Base-by-base conservation (phyloP, 2,797 vertebrate species). In the Borostomias antarcticus region DNA sequence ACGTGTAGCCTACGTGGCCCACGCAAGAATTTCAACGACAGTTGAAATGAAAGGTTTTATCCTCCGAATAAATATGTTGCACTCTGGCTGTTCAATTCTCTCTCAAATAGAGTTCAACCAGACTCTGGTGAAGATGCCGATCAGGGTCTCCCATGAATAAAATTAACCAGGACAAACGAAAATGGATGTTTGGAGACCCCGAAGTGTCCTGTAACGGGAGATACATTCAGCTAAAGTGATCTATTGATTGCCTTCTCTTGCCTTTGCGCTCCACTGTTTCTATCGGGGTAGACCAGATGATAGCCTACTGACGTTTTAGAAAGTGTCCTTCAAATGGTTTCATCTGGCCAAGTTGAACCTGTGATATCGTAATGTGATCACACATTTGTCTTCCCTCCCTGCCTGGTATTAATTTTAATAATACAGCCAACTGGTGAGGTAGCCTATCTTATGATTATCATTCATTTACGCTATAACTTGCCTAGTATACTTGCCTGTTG, bases 391-490 rank as follows among this genome's bases (percentile, higher is more conserved):
- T n/a, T n/a, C n/a, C n/a, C n/a, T n/a, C n/a, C n/a, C 56, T 19
- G 2, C 37, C 10, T 58, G 32, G 21, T n/a, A 10, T 0, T 5
- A 58, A 11, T 23, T n/a, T 23, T 33, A 21, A 58, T 23, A 58
- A 33, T 25, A 35, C 56, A 33, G 25, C 66, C 73, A 69, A 17
- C 58, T 52, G 58, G 13, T 67, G n/a, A n/a, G n/a, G n/a, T n/a
- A n/a, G 2, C 2, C 4, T 47, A 2, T 60, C 32, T 57, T 11
- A 53, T 29, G 5, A 1, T 17, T 53, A 17, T 45, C 4, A n/a
- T 45, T 45, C 15, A 3, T 45, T 45, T 2, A 45, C n/a, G n/a
- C n/a, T n/a, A n/a, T n/a, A n/a, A n/a, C n/a, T n/a, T n/a, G n/a
- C n/a, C n/a, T n/a, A n/a, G n/a, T n/a, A n/a, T n/a, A n/a, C n/a